Conservation (phyloP, 2,888 invertebrate species). For the Tetanocera ferruginea region DNA sequence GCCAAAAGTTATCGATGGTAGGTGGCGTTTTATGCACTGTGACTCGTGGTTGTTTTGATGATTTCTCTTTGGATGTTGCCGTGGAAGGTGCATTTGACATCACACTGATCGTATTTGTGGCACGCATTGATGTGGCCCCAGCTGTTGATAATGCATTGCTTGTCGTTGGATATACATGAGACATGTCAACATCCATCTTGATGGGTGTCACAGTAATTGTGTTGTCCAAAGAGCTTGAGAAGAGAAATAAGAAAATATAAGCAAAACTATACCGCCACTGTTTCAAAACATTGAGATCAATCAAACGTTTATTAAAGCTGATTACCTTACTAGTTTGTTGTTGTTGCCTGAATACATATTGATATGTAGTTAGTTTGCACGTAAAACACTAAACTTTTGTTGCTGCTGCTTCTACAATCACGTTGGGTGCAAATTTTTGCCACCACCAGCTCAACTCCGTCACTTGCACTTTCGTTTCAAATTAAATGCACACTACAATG, state of each 20-base stretch:
- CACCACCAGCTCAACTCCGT: background rate
- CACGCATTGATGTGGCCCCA: background rate
- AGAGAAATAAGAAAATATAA: background rate
- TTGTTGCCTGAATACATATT: constrained; percentile 17
- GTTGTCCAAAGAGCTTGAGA: constrained; percentile 43
- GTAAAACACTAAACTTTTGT: too few species aligned
- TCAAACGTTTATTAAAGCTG: background rate
- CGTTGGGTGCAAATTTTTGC: background rate
- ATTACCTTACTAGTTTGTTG: constrained; percentile 25
- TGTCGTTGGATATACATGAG: constrained; percentile 35
- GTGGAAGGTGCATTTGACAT: constrained; percentile 20
- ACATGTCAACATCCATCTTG: constrained; percentile 48
- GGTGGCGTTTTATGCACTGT: constrained; percentile 62
- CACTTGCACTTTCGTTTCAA: constrained; percentile 25
- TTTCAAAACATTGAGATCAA: too few species aligned
- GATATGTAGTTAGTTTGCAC: background rate
- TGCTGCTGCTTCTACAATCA: background rate
- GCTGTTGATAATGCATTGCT: constrained; percentile 14
- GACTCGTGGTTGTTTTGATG: constrained; percentile 51
- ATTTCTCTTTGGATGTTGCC: constrained; percentile 56
- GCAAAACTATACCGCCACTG: background rate
- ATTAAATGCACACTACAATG: background rate
- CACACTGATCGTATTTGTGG: background rate
- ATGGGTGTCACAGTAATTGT: constrained; percentile 50
- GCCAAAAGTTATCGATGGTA: constrained; percentile 86